These are phyloP conservation scores for Chlorocebus sabaeus DNA, from an alignment of 2,113 vertebrate species.

Conservation along the genomic window DNA sequence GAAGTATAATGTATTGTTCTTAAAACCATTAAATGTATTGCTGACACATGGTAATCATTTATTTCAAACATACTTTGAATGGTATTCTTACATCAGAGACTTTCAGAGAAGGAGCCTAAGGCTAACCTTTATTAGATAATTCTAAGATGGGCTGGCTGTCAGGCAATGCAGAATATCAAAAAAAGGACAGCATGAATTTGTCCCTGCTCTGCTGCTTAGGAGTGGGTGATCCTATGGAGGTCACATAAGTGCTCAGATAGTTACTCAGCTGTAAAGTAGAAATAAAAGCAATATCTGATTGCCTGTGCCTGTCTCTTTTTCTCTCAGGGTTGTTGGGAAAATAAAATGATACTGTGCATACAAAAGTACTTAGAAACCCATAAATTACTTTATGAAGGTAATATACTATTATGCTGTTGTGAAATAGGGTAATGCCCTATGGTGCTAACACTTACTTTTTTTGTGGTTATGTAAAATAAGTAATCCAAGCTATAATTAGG, in stretches of 20 bases:
- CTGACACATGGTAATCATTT: background rate
- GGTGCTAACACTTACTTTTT: conserved; percentile 45
- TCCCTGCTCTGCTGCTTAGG: background rate
- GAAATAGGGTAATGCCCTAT: conserved; percentile 1
- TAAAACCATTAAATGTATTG: background rate
- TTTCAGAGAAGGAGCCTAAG: background rate
- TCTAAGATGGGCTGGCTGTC: background rate
- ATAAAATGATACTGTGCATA: background rate
- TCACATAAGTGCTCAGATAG: background rate
- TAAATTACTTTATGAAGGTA: conserved; percentile 19
- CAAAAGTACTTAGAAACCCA: conserved; percentile 10
- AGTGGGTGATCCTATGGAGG: background rate
- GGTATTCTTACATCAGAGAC: background rate
- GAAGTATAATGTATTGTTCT: background rate
- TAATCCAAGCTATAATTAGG: conserved; percentile 49
- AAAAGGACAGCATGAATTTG: background rate
- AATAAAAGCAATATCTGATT: background rate
- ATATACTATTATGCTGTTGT: conserved; percentile 21
- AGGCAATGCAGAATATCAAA: background rate
- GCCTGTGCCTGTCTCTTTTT: background rate
- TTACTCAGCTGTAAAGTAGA: background rate
- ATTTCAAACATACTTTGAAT: conserved; percentile 11
- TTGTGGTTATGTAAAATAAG: conserved; percentile 43
- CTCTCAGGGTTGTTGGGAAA: conserved; percentile 17
- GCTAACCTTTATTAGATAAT: background rate